A percentile compares a stretch with the other conserved stretches of the same genome.
Evolutionary conservation across 1,140 invertebrate genomes (phyloP).

Genomic region (Mizuhopecten yessoensis): DNA sequence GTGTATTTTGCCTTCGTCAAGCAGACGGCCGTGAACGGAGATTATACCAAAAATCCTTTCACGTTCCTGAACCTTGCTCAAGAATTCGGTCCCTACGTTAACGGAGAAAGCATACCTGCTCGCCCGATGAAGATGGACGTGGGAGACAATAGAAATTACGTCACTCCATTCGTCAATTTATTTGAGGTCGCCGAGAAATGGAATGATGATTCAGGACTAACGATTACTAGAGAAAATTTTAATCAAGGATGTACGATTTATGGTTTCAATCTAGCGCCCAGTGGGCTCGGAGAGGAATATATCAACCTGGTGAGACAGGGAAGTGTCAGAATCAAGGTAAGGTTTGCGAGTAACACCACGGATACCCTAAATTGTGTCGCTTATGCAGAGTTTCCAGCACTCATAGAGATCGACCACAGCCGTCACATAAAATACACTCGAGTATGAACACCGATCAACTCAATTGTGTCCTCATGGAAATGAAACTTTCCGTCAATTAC

Average conservation of each 20-base stretch:
- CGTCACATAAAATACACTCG: constrained; percentile 48
- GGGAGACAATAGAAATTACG: constrained; percentile 55
- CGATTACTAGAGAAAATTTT: too few relatives aligned
- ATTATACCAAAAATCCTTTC: constrained; percentile 59
- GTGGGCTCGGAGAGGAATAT: constrained; percentile 54
- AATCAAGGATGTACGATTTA: constrained; percentile 53
- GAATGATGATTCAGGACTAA: constrained; percentile 54
- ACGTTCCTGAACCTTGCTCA: constrained; percentile 57
- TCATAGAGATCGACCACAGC: constrained; percentile 49
- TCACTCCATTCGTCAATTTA: constrained; percentile 51
- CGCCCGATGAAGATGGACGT: constrained; percentile 50
- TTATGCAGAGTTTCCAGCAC: constrained; percentile 46
- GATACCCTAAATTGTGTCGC: too few relatives aligned
- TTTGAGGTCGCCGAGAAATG: constrained; percentile 59
- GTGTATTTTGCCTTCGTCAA: constrained; percentile 48
- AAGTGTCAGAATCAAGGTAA: constrained; percentile 59
- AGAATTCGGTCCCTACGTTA: constrained; percentile 51
- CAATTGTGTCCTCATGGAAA: background rate
- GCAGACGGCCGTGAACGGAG: constrained; percentile 56
- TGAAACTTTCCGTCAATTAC: background rate
- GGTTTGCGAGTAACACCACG: constrained; percentile 43
- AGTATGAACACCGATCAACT: constrained; percentile 53
- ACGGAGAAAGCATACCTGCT: constrained; percentile 51
- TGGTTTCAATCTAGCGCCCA: constrained; percentile 51
- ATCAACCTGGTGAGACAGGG: too few relatives aligned